These are phyloP conservation scores for Sebastes alutus DNA, from an alignment of 2,797 vertebrate genomes.

Conservation along the genomic window DNA sequence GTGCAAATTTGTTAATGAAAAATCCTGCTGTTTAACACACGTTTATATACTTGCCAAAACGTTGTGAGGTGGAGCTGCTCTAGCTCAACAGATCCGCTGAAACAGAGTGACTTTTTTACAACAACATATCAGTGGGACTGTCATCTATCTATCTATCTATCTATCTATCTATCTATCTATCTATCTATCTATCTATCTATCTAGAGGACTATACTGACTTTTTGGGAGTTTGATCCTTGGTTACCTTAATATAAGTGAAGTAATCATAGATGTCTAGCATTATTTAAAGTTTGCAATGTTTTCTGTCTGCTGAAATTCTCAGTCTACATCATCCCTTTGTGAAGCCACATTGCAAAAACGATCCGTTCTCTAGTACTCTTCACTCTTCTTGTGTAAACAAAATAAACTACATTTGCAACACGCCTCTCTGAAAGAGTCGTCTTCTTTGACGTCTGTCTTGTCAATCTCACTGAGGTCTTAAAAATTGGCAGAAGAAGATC, in stretches of 20 bases:
- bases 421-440: background rate
- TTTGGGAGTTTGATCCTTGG: constrained; percentile 2
- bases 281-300: background rate
- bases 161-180: background rate
- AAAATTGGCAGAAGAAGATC: background rate
- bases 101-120: constrained; percentile 63
- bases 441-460: background rate
- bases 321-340: background rate
- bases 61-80: constrained; percentile 57
- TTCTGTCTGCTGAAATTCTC: background rate
- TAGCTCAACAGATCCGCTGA: constrained; percentile 75
- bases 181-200: background rate
- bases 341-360: too few species aligned
- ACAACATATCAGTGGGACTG: constrained; percentile 17
- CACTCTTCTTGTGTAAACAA: constrained; percentile 2
- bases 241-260: background rate
- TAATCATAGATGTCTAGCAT: background rate
- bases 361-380: background rate
- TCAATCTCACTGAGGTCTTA: constrained; percentile 1
- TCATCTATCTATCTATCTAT: background rate
- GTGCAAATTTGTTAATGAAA: constrained; percentile 65
- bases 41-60: constrained; percentile 77
- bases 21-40: constrained; percentile 45
- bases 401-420: constrained; percentile 7
- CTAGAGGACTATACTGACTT: background rate